These are phyloP conservation scores for Decapterus maruadsi DNA, from an alignment of 2,797 vertebrate species.

Conservation along the genomic window DNA sequence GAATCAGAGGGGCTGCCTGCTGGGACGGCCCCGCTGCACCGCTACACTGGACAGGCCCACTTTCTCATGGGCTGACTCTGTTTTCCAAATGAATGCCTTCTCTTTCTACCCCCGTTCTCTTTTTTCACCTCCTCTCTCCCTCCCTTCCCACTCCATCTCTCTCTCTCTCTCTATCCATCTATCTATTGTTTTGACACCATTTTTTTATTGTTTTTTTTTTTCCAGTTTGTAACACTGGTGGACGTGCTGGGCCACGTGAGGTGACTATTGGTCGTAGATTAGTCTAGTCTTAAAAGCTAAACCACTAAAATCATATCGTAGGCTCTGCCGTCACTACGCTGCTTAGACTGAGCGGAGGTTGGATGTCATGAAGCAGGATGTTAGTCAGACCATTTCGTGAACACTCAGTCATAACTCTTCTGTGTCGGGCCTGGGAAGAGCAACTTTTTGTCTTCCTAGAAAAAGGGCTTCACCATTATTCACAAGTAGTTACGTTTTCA, in stretches of 20 bases:
- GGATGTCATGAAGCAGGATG: constrained; percentile 80
- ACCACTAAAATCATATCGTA: constrained; percentile 77
- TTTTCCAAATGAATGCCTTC: constrained; percentile 80
- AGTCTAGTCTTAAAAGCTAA: constrained; percentile 70
- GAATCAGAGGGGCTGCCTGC: constrained; percentile 85
- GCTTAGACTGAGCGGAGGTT: constrained; percentile 71
- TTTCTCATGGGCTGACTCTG: constrained; percentile 80
- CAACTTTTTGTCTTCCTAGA: constrained; percentile 28
- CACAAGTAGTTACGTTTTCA: constrained; percentile 27
- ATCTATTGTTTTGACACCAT: constrained; percentile 56
- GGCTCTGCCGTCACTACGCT: constrained; percentile 70
- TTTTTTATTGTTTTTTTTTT: constrained; percentile 56
- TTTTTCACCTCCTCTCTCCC: constrained; percentile 20
- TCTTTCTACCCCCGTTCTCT: constrained; percentile 57
- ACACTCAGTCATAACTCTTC: constrained; percentile 80
- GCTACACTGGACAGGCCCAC: constrained; percentile 78
- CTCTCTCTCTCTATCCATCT: constrained; percentile 50
- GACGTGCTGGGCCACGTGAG: constrained; percentile 74
- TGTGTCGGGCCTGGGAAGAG: constrained; percentile 39
- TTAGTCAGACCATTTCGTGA: constrained; percentile 75
- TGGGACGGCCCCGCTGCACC: constrained; percentile 78
- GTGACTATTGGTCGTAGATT: constrained; percentile 84
- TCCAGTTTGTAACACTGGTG: constrained; percentile 78
- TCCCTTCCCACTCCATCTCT: neutral
- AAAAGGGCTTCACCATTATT: constrained; percentile 24